These are phyloP conservation scores for Ceratitis capitata DNA, from an alignment of 1,140 invertebrate species.

Conservation along the genomic window DNA sequence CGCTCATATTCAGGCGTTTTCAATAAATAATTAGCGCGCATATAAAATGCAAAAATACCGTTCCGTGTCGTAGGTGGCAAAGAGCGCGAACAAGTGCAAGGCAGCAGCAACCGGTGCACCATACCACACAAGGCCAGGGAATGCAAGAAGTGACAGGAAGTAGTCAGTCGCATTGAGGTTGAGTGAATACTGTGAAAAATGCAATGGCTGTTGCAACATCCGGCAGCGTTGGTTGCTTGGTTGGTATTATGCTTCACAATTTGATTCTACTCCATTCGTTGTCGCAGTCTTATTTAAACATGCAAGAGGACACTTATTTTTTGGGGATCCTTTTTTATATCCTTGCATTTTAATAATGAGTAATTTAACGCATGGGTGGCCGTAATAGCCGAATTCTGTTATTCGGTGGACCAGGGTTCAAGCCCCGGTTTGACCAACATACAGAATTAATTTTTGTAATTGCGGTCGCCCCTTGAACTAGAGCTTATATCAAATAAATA, in stretches of 20 bases:
- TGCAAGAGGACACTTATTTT: neutral
- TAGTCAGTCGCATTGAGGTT: neutral
- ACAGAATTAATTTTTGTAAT: too few species aligned
- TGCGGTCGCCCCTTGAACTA: too few species aligned
- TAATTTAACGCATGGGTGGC: neutral
- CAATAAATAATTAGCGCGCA: slow-evolving; percentile 27
- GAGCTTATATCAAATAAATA: too few species aligned
- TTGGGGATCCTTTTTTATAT: neutral
- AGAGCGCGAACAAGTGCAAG: neutral
- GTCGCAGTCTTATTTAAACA: neutral
- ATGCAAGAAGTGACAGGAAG: neutral
- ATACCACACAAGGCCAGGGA: neutral
- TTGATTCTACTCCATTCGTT: neutral
- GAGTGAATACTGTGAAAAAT: neutral
- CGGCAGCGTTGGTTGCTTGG: neutral
- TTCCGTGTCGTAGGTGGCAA: neutral
- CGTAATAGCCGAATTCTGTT: neutral
- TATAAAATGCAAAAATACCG: slow-evolving; percentile 16
- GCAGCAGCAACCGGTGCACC: neutral
- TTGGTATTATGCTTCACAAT: neutral
- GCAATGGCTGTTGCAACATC: neutral
- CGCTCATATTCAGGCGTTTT: neutral
- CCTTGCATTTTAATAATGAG: neutral
- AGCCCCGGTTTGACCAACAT: too few species aligned
- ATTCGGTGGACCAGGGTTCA: too few species aligned